phyloP scores from a whole-genome alignment of 53 echinoderm and acorn worm genomes.

The Temnopleurus reevesii region DNA sequence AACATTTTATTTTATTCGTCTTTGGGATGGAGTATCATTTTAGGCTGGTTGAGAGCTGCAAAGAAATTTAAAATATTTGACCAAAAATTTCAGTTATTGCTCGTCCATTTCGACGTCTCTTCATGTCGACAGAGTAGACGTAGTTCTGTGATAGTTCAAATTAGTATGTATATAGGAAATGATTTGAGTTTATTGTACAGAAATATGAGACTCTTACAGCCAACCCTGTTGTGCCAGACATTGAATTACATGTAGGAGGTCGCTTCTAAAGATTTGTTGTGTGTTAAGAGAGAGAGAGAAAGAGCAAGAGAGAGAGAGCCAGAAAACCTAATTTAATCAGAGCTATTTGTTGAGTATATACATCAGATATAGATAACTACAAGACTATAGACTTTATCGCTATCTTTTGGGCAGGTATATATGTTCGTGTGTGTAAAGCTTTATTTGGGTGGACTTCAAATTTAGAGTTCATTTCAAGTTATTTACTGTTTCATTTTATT shows the following conservation, averaged over 20 bases:
- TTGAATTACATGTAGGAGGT: background rate
- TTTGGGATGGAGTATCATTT: background rate
- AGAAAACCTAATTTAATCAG: slow-evolving; percentile 4
- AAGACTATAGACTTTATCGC: slow-evolving; percentile 28
- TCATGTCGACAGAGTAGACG: background rate
- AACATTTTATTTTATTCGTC: background rate
- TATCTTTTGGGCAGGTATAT: slow-evolving; percentile 6
- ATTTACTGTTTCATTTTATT: too few relatives aligned
- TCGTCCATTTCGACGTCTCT: background rate
- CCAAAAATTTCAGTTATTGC: background rate
- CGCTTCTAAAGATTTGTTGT: background rate
- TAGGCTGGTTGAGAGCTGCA: background rate
- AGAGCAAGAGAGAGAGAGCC: background rate
- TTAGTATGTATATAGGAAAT: slow-evolving; percentile 28
- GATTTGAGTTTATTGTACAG: slow-evolving; percentile 24
- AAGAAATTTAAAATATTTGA: background rate
- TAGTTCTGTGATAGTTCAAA: background rate
- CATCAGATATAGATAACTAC: slow-evolving; percentile 22
- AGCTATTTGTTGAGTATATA: slow-evolving; percentile 17
- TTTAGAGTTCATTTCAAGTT: background rate
- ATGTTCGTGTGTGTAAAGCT: background rate
- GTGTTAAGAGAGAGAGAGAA: slow-evolving; percentile 1
- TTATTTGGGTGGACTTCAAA: slow-evolving; percentile 8
- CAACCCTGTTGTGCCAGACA: background rate
- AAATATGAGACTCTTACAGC: background rate